Evolutionary conservation across 2,888 invertebrate genomes (phyloP), one percentile per base, ranked within the genome.

Genomic region (Phrixothrix hirtus): DNA sequence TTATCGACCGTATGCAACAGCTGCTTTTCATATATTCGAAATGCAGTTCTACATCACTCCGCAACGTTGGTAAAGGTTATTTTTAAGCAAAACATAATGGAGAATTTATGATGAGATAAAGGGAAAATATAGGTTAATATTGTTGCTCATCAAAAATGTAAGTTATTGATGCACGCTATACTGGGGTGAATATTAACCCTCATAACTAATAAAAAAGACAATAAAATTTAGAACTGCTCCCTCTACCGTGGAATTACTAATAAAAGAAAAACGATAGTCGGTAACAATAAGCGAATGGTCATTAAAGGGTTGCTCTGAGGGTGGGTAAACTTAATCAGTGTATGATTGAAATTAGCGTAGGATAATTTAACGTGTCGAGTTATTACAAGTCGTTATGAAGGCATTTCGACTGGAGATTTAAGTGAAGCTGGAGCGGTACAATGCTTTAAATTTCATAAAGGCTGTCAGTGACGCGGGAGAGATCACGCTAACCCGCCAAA

Each of bases 401-500:
- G 53, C 46, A 53, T 53, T 53, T 47, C 46, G 53, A 43, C 47
- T 47, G 53, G 44, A 54, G 54, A 54, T 54, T 53, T 49, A 41
- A 47, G 47, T 43, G 48, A 53, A 49, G 45, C 37, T 49, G 44
- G 48, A 54, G 44, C 54, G 26, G 54, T 44, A 54, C 54, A 54
- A 50, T 50, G 55, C 49, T 48, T 53, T 53, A 49, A 52, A 57
- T 57, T 57, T 54, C 53, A 59, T 58, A 58, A 60, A 59, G 57
- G 60, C 58, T 58, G 59, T 48, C 60, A 51, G 55, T 57, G 59
- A 62, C 59, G 62, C 54, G 59, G 58, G 59, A 55, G 59, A 55
- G 56, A 61, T 58, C 60, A 60, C 55, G 57, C 56, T 60, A 62
- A 64, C 63, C 60, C 60, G 58, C 61, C 64, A 62, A 66, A 64